Conservation (phyloP, 2,888 invertebrate species). For the Aphidoletes aphidimyza region DNA sequence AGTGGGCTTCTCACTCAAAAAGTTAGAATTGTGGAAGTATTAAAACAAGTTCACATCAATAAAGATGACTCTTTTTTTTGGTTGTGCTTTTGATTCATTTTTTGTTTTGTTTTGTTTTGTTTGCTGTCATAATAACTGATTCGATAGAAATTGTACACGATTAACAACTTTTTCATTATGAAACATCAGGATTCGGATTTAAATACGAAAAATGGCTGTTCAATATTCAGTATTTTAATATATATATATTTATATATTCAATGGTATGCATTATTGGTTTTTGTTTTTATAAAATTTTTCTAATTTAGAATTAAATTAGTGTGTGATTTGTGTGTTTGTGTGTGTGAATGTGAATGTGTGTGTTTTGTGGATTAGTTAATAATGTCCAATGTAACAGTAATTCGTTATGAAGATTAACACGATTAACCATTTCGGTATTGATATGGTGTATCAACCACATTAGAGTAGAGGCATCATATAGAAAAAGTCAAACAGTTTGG, state of each 20-base stretch:
- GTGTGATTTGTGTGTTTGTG: background rate
- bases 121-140: constrained; percentile 8
- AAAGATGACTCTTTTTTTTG: background rate
- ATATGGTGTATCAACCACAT: background rate
- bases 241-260: background rate
- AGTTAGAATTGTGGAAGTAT: constrained; percentile 7
- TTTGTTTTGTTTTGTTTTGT: too few species aligned
- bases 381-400: constrained; percentile 32
- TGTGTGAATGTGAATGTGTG: background rate
- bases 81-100: constrained; percentile 45
- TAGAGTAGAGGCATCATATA: background rate
- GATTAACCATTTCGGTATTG: constrained; percentile 30
- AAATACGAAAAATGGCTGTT: constrained; percentile 41
- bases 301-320: constrained; percentile 42
- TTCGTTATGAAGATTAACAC: background rate
- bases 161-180: constrained; percentile 51
- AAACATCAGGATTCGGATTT: constrained; percentile 25
- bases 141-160: constrained; percentile 41
- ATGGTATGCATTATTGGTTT: background rate
- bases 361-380: too few species aligned
- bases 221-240: constrained; percentile 17
- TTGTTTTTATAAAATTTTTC: constrained; percentile 34
- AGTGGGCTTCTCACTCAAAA: background rate
- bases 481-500: background rate
- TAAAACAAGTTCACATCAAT: background rate